Conservation (phyloP, 1,140 invertebrate genomes). For the Gryon sp. region DNA sequence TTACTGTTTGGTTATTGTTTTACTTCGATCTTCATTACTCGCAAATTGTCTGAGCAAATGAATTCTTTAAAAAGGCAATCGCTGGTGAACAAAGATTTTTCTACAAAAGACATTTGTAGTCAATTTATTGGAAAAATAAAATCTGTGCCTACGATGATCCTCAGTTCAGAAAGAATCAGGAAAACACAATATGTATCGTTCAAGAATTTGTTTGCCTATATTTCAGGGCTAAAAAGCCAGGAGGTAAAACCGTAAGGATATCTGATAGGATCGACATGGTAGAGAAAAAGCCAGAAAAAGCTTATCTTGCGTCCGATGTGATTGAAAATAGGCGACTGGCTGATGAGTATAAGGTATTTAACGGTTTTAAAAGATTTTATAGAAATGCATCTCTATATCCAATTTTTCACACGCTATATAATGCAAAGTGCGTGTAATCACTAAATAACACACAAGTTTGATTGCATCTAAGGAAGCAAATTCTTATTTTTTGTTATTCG, state of each 20-base stretch:
- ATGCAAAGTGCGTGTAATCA: too few relatives aligned
- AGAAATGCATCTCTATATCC: neutral
- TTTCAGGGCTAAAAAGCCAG: conserved; percentile 75
- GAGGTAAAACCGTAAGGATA: conserved; percentile 75
- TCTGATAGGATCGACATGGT: conserved; percentile 64
- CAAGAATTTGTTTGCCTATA: conserved; percentile 67
- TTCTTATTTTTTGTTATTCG: too few relatives aligned
- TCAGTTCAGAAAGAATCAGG: conserved; percentile 44
- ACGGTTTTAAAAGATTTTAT: conserved; percentile 15
- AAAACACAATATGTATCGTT: conserved; percentile 34
- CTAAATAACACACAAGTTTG: too few relatives aligned
- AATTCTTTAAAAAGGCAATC: too few relatives aligned
- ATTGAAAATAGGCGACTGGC: conserved; percentile 93
- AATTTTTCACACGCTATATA: neutral
- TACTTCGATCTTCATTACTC: too few relatives aligned
- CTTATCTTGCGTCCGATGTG: conserved; percentile 80
- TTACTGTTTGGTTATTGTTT: too few relatives aligned
- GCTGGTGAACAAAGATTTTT: too few relatives aligned
- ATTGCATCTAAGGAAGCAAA: too few relatives aligned
- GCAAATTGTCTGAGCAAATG: too few relatives aligned
- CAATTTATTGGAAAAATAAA: conserved; percentile 62
- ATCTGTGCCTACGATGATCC: conserved; percentile 75
- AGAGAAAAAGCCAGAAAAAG: conserved; percentile 69
- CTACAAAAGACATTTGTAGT: neutral
- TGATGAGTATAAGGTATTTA: conserved; percentile 92